Evolutionary conservation across 2,888 invertebrate genomes (phyloP).

Genomic region (Erpobdella octoculata): DNA sequence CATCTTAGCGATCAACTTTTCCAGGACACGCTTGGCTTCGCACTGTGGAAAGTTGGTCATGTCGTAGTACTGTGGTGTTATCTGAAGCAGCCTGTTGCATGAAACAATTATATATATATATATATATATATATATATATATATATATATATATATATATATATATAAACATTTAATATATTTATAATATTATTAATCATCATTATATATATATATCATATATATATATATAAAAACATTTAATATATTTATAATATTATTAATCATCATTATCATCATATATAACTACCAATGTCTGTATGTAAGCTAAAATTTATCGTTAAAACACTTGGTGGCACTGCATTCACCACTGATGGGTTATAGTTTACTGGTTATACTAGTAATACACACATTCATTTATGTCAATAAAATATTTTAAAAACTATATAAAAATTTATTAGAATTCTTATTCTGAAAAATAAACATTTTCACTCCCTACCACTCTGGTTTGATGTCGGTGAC

Average conservation of each 20-base stretch:
- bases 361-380: neutral
- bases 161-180: no score
- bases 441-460: neutral
- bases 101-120: no score
- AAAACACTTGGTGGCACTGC: no score
- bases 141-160: no score
- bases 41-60: slow-evolving; percentile 94
- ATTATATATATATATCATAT: no score
- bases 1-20: slow-evolving; percentile 70
- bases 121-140: no score
- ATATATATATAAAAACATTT: no score
- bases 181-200: no score
- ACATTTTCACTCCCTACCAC: slow-evolving; percentile 58
- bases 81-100: slow-evolving; percentile 71
- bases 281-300: no score
- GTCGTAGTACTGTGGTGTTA: slow-evolving; percentile 97
- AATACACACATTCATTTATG: neutral
- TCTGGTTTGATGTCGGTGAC: slow-evolving; percentile 91
- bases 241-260: no score
- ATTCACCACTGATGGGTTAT: neutral
- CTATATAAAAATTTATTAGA: neutral
- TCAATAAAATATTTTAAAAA: neutral
- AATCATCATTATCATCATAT: no score
- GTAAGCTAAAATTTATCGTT: no score
- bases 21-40: slow-evolving; percentile 71